Evolutionary conservation across 1,140 invertebrate species (phyloP).

Genomic region (Adelges cooleyi): DNA sequence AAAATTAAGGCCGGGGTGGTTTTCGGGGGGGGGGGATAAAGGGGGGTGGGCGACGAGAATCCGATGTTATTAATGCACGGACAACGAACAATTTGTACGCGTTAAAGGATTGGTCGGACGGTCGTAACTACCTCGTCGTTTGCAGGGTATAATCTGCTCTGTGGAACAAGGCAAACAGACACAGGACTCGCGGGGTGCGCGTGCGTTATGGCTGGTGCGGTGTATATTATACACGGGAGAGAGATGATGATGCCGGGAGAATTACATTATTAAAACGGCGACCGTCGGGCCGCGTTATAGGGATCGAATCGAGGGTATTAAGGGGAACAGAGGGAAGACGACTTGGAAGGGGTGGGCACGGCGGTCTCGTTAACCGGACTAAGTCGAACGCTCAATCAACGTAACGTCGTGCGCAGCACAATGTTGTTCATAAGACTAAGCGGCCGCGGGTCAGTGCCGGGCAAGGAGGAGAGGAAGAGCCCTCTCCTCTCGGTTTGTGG

Average conservation of each 20-base stretch:
- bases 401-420: conserved; percentile 22
- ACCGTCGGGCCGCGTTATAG: neutral
- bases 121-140: conserved; percentile 20
- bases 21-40: neutral
- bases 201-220: no score
- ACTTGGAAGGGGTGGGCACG: neutral
- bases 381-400: conserved; percentile 22
- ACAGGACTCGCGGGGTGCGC: neutral
- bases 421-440: conserved; percentile 22
- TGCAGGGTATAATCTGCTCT: conserved; percentile 20
- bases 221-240: no score
- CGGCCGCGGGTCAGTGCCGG: neutral
- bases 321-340: neutral
- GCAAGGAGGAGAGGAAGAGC: neutral
- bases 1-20: neutral
- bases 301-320: neutral
- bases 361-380: conserved; percentile 22
- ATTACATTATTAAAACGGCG: conserved; percentile 28
- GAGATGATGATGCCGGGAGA: neutral
- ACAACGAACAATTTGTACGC: conserved; percentile 28
- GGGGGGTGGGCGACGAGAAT: conserved; percentile 1
- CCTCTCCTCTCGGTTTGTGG: conserved; percentile 26
- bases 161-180: conserved; percentile 18
- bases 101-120: conserved; percentile 20
- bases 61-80: conserved; percentile 25